A percentile compares a stretch with the other conserved stretches of the same genome.
phyloP scores from a whole-genome alignment of 1,140 invertebrate species.

The Thaumatotibia leucotreta region DNA sequence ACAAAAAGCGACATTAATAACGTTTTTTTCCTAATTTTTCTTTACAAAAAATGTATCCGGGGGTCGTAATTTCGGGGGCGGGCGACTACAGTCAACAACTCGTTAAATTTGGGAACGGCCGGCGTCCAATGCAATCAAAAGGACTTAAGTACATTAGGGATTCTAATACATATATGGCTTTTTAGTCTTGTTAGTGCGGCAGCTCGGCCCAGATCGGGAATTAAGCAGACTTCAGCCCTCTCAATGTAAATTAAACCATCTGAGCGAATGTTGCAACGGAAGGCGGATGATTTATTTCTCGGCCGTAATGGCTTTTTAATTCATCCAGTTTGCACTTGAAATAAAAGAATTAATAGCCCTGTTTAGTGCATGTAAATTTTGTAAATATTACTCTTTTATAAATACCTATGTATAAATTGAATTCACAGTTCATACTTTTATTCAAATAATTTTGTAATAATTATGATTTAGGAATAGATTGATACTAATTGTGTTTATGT shows the following conservation, averaged over 20 bases:
- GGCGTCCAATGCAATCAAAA: background rate
- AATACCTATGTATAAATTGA: background rate
- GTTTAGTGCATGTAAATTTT: constrained; percentile 2
- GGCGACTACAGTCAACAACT: constrained; percentile 32
- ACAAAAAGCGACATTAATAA: constrained; percentile 14
- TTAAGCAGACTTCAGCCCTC: constrained; percentile 25
- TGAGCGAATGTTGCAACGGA: constrained; percentile 33
- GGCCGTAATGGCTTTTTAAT: constrained; percentile 32
- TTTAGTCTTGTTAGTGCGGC: background rate
- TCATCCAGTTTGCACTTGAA: constrained; percentile 15
- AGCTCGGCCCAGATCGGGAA: constrained; percentile 21
- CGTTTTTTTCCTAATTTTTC: constrained; percentile 11
- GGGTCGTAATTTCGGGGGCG: constrained; percentile 17
- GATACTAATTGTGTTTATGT: background rate
- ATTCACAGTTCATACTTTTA: background rate
- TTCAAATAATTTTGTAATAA: background rate
- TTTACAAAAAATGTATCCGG: background rate
- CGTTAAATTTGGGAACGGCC: constrained; percentile 28
- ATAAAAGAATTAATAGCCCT: constrained; percentile 12
- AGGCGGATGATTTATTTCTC: constrained; percentile 35
- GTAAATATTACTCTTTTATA: background rate
- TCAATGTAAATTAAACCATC: constrained; percentile 42
- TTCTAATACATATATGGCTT: background rate
- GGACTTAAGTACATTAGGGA: background rate
- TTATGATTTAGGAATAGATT: too few relatives aligned